Percentiles rank a stretch among this genome's conserved stretches.
Conservation (phyloP, 2,888 invertebrate genomes). For the Actias luna region DNA sequence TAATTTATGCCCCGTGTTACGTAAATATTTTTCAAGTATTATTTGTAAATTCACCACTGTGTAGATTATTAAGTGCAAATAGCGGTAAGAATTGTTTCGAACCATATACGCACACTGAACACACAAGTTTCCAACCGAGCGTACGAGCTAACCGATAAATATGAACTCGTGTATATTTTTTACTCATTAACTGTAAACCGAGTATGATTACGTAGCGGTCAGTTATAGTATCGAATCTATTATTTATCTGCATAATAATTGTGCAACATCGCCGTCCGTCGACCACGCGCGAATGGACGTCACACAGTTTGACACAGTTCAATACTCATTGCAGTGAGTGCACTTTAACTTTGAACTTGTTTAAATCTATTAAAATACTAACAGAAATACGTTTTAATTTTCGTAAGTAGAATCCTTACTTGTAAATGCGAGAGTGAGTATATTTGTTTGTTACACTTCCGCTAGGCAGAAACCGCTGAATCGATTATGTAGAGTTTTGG, state of each 20-base stretch:
- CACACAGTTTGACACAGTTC: not conserved
- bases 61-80: not conserved
- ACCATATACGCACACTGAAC: not conserved
- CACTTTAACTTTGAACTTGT: not conserved
- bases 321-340: not conserved
- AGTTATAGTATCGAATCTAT: conserved; percentile 2
- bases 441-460: no score
- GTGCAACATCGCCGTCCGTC: conserved; percentile 3
- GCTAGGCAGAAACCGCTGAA: no score
- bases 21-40: no score
- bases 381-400: not conserved
- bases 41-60: not conserved
- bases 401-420: not conserved
- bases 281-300: not conserved
- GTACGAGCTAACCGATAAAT: not conserved
- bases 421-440: no score
- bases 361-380: not conserved
- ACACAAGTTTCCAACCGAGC: not conserved
- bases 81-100: not conserved
- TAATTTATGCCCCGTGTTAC: no score
- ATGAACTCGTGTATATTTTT: conserved; percentile 1
- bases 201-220: conserved; percentile 4
- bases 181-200: not conserved
- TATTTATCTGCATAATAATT: not conserved
- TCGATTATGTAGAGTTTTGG: no score